These are phyloP conservation scores for Nycteola revayana DNA, from an alignment of 2,888 invertebrate species.

Conservation along the genomic window DNA sequence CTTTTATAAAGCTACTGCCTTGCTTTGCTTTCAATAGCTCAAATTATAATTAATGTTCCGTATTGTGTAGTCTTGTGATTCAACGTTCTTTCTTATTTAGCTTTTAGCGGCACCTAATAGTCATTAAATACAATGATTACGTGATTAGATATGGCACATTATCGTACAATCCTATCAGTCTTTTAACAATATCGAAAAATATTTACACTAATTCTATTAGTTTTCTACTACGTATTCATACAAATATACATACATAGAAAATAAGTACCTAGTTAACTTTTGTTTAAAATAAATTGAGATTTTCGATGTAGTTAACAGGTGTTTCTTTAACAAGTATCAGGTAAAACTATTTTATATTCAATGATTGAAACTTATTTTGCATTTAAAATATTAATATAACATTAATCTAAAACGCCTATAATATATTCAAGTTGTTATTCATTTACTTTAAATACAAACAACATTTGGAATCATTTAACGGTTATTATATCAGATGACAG, in stretches of 20 bases:
- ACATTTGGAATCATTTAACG: no score
- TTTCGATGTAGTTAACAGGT: conserved; percentile 31
- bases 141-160: conserved; percentile 71
- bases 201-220: conserved; percentile 41
- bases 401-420: no score
- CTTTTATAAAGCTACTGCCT: no score
- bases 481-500: no score
- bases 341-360: conserved; percentile 8
- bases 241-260: conserved; percentile 24
- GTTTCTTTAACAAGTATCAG: conserved; percentile 15
- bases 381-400: no score
- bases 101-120: background rate
- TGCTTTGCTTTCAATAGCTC: no score
- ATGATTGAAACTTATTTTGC: no score
- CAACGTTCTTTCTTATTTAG: no score
- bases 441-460: no score
- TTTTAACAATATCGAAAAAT: conserved; percentile 55
- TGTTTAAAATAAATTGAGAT: conserved; percentile 15
- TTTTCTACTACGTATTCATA: conserved; percentile 23
- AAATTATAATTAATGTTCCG: no score
- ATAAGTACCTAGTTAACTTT: conserved; percentile 8
- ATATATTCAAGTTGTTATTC: no score
- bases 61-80: no score
- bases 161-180: conserved; percentile 75
- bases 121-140: conserved; percentile 19